A percentile compares a stretch with the other conserved stretches of the same genome.
These are phyloP conservation scores for Motacilla alba DNA, from an alignment of 2,113 vertebrate genomes.

Conservation along the genomic window DNA sequence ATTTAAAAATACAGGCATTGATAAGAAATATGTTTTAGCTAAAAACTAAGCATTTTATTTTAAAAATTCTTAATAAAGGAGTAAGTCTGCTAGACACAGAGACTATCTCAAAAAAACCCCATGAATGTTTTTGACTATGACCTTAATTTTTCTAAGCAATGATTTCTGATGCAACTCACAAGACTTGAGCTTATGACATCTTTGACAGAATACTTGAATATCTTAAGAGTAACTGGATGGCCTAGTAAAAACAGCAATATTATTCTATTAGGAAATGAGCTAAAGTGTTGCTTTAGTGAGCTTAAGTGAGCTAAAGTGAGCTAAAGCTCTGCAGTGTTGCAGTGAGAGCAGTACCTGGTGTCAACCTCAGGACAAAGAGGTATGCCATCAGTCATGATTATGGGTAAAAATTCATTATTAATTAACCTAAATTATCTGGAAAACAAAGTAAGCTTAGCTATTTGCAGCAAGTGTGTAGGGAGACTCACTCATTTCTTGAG, in stretches of 20 bases:
- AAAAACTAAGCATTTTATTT: background rate
- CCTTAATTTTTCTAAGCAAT: background rate
- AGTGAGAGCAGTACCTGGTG: background rate
- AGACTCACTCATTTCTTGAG: background rate
- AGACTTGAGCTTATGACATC: background rate
- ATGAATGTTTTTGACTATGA: background rate
- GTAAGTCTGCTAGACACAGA: background rate
- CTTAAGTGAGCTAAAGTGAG: too few species aligned
- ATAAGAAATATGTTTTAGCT: background rate
- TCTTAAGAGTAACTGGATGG: background rate
- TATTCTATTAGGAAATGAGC: background rate
- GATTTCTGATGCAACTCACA: background rate
- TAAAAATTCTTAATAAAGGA: background rate
- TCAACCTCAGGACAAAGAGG: background rate
- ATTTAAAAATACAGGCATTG: background rate
- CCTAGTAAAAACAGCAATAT: background rate
- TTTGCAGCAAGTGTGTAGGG: background rate
- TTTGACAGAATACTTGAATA: background rate
- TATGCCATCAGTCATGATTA: background rate
- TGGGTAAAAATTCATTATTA: background rate
- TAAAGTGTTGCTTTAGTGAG: background rate
- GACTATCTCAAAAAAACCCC: background rate
- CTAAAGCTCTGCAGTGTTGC: background rate
- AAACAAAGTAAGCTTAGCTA: slow-evolving; percentile 11
- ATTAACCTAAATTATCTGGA: background rate